Conservation (phyloP, 2,113 vertebrate genomes). For the Anolis carolinensis region DNA sequence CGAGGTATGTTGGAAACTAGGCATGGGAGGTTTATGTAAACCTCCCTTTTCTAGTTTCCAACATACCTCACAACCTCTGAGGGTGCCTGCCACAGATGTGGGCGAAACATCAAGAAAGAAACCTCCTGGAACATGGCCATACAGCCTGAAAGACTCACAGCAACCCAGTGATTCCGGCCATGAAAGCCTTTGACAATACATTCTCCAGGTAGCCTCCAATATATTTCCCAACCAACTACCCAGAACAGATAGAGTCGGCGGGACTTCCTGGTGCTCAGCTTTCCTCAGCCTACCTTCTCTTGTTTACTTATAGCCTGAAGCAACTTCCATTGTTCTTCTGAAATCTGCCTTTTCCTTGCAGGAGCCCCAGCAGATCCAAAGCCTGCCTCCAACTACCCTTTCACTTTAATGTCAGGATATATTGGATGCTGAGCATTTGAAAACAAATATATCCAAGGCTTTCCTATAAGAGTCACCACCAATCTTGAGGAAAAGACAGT, state of each 20-base stretch:
- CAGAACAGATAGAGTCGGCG: slow-evolving; percentile 8
- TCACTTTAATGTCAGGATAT: slow-evolving; percentile 2
- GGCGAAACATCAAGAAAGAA: no score
- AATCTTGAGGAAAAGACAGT: neutral
- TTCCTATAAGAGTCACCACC: neutral
- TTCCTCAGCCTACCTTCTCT: slow-evolving; percentile 4
- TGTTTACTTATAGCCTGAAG: slow-evolving; percentile 5
- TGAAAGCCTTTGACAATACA: no score
- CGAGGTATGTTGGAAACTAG: no score
- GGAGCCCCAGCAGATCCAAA: neutral
- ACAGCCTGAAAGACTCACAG: no score
- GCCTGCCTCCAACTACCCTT: neutral
- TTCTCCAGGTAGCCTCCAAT: slow-evolving; percentile 6
- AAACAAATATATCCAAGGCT: neutral
- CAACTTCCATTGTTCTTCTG: neutral
- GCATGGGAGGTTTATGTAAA: no score
- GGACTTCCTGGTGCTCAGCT: neutral
- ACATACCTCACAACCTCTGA: no score
- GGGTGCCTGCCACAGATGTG: no score
- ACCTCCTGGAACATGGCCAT: no score
- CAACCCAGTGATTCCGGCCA: no score
- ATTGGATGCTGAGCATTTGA: neutral
- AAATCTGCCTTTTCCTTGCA: neutral
- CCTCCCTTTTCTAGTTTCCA: no score
- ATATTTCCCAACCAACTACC: neutral